Evolutionary conservation across 2,888 invertebrate genomes (phyloP).

Genomic region (Camponotus fellah): DNA sequence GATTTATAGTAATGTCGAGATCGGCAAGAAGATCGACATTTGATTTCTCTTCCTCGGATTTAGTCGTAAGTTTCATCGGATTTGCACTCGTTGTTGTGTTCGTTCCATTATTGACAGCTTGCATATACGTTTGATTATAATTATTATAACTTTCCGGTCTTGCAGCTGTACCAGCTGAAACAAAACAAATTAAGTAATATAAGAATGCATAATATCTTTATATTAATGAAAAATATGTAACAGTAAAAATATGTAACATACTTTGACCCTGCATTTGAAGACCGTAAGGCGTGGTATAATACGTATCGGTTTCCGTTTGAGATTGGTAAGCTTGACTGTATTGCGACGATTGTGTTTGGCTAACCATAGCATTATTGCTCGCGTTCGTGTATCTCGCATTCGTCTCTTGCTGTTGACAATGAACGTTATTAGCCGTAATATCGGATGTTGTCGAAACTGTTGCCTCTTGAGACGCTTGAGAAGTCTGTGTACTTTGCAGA

Average conservation of each 20-base stretch:
- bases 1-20: slow-evolving; percentile 91
- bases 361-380: slow-evolving; percentile 77
- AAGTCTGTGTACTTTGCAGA: slow-evolving; percentile 78
- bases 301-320: slow-evolving; percentile 67
- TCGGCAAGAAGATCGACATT: slow-evolving; percentile 92
- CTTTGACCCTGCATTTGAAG: slow-evolving; percentile 77
- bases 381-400: slow-evolving; percentile 81
- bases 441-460: not conserved
- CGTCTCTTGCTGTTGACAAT: slow-evolving; percentile 65
- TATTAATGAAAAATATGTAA: not conserved
- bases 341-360: slow-evolving; percentile 80
- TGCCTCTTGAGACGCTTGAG: slow-evolving; percentile 55
- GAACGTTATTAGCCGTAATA: slow-evolving; percentile 18
- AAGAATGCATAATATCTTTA: not conserved
- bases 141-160: slow-evolving; percentile 66
- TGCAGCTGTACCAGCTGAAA: slow-evolving; percentile 48
- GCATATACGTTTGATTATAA: slow-evolving; percentile 83
- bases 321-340: slow-evolving; percentile 74
- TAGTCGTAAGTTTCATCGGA: slow-evolving; percentile 66
- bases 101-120: slow-evolving; percentile 75
- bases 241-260: slow-evolving; percentile 44
- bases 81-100: slow-evolving; percentile 75
- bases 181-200: not conserved
- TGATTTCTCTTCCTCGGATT: slow-evolving; percentile 79
- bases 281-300: slow-evolving; percentile 78